Conservation (phyloP, 37 sponge, comb jelly and placozoan species). For the Eunapius fragilis region DNA sequence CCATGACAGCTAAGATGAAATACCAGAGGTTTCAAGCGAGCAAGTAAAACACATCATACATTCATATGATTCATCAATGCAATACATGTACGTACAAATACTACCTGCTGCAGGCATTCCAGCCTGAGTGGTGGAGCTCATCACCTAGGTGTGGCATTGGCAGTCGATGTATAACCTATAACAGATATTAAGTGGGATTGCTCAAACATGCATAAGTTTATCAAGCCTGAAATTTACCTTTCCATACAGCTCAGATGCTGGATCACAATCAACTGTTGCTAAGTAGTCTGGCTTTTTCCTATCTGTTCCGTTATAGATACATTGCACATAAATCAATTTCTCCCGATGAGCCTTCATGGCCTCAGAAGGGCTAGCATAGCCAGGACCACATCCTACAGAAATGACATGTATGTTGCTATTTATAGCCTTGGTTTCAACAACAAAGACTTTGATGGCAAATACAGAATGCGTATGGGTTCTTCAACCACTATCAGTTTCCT, state of each 20-base stretch:
- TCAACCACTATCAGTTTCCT: too few relatives aligned
- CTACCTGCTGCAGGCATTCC: constrained; percentile 94
- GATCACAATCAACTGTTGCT: constrained; percentile 86
- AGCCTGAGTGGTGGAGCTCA: constrained; percentile 92
- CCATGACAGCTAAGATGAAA: constrained; percentile 71
- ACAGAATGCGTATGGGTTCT: too few relatives aligned
- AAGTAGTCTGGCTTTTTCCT: constrained; percentile 88
- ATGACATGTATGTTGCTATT: too few relatives aligned
- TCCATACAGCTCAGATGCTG: constrained; percentile 72
- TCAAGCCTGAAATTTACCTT: too few relatives aligned
- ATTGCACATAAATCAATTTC: constrained; percentile 88
- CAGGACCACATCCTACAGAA: constrained; percentile 57
- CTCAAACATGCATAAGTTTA: too few relatives aligned
- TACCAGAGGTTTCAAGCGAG: not conserved
- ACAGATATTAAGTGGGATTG: too few relatives aligned
- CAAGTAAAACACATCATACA: not conserved
- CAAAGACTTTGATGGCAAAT: too few relatives aligned
- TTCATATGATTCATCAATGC: too few relatives aligned
- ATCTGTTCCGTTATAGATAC: constrained; percentile 67
- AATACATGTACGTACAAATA: not conserved
- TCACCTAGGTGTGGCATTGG: constrained; percentile 71
- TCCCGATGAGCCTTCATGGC: constrained; percentile 89
- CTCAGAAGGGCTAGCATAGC: constrained; percentile 77
- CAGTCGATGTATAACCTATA: constrained; percentile 79
- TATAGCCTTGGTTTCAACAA: too few relatives aligned